Conservation (phyloP, 2,888 invertebrate species). For the Philonicus albiceps region DNA sequence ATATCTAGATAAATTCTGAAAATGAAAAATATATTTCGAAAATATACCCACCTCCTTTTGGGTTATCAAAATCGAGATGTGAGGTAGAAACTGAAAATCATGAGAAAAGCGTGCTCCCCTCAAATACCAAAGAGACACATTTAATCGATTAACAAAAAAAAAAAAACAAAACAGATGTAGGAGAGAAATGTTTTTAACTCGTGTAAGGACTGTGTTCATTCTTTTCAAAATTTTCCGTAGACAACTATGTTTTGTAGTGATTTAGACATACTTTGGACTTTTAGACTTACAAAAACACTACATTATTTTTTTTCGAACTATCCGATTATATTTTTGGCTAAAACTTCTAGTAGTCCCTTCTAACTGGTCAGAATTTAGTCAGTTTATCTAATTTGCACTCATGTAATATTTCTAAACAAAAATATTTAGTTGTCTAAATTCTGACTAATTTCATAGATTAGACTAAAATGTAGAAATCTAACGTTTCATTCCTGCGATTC, state of each 20-base stretch:
- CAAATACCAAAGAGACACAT: constrained; percentile 25
- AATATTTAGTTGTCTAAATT: not conserved
- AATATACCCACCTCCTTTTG: not conserved
- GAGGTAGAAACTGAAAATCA: not conserved
- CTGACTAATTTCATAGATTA: constrained; percentile 1
- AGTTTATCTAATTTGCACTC: not conserved
- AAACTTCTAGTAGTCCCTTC: not conserved
- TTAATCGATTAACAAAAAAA: no score
- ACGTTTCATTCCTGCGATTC: not conserved
- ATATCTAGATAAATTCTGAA: not conserved
- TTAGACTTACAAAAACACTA: not conserved
- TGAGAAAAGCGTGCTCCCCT: constrained; percentile 47
- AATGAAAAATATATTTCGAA: not conserved
- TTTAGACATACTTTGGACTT: not conserved
- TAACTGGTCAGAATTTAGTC: not conserved
- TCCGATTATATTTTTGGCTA: not conserved
- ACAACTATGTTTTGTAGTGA: not conserved
- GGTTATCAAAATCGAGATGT: not conserved
- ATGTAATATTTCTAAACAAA: not conserved
- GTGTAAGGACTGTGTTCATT: constrained; percentile 1
- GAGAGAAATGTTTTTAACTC: constrained; percentile 15
- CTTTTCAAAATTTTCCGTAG: not conserved
- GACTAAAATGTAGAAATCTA: constrained; percentile 16
- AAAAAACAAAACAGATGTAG: not conserved
- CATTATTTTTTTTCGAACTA: not conserved